Evolutionary conservation across 2,797 vertebrate genomes (phyloP), one percentile per base, ranked within the genome.

Genomic region (Sebastolobus alascanus): DNA sequence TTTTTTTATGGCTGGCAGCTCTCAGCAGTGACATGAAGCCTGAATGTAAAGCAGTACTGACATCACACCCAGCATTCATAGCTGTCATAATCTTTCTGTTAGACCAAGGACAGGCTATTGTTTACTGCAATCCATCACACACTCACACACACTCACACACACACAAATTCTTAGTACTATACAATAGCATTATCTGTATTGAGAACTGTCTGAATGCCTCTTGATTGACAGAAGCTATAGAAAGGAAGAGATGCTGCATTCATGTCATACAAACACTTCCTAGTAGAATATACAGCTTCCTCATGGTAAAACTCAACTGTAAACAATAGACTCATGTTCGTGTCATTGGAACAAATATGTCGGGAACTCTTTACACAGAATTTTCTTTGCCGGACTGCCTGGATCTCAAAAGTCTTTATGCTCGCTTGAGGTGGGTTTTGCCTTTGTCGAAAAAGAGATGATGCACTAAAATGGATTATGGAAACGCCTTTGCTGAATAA

Each of bases 51-150:
- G 25, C 27, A 46, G 46, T 25, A 29, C 68, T 25, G 40, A 70
- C 54, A n/a, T 61, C 68, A 68, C 56, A 70, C 13, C 64, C 58
- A 59, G 25, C 46, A 50, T 31, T 76, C 46, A 77, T 66, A 67
- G 68, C 69, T 68, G 46, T 69, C 59, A 80, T 31, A 65, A 70
- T 52, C 73, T 25, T 58, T 64, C 37, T 75, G 50, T 75, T 70
- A 65, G 52, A 65, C 79, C 79, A 80, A 80, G 66, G 66, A 75
- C 72, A 80, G 13, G 38, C 59, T 68, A 38, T 54, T 68, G 77
- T 75, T 69, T 58, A 38, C 37, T 38, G 37, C 52, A 46, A 33
- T 69, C 58, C 72, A 46, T 75, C 35, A 38, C 31, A 12, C 74
- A 50, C 18, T 64, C 33, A 52, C 38, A 68, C 74, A 4, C 31